phyloP scores from a whole-genome alignment of 2,113 vertebrate species.

The Macrotis lagotis region DNA sequence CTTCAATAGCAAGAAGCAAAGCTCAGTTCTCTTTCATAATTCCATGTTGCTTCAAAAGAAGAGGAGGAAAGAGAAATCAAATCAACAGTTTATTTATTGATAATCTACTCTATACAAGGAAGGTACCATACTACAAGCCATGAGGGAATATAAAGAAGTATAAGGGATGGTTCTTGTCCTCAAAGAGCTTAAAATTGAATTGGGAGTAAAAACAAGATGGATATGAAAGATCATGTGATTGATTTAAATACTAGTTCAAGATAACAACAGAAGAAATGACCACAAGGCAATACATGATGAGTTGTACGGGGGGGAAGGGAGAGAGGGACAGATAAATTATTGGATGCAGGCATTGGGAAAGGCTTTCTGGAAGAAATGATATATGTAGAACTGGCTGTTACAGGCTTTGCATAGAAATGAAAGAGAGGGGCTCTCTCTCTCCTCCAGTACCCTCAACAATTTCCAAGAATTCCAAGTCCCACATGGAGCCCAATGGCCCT shows the following conservation, averaged over 20 bases:
- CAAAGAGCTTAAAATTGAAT: neutral
- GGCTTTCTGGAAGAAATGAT: neutral
- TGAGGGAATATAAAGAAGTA: neutral
- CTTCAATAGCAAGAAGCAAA: neutral
- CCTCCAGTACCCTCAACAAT: neutral
- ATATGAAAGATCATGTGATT: neutral
- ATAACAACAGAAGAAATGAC: neutral
- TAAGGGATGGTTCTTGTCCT: neutral
- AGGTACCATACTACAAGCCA: no score
- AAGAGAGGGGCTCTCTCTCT: neutral
- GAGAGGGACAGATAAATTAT: neutral
- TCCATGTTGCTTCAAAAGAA: neutral
- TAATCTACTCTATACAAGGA: neutral
- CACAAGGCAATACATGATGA: neutral
- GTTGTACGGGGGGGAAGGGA: neutral
- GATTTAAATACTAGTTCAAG: neutral
- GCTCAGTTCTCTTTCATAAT: neutral
- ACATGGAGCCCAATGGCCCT: neutral
- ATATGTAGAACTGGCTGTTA: fast-evolving
- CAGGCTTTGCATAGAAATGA: neutral
- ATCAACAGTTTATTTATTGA: neutral
- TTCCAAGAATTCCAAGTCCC: neutral
- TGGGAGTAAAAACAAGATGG: neutral
- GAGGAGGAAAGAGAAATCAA: neutral
- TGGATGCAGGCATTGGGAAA: neutral